Percentiles rank a stretch among this genome's conserved stretches.
These are phyloP conservation scores for Perizoma flavofasciatum DNA, from an alignment of 2,888 invertebrate species.

Conservation along the genomic window DNA sequence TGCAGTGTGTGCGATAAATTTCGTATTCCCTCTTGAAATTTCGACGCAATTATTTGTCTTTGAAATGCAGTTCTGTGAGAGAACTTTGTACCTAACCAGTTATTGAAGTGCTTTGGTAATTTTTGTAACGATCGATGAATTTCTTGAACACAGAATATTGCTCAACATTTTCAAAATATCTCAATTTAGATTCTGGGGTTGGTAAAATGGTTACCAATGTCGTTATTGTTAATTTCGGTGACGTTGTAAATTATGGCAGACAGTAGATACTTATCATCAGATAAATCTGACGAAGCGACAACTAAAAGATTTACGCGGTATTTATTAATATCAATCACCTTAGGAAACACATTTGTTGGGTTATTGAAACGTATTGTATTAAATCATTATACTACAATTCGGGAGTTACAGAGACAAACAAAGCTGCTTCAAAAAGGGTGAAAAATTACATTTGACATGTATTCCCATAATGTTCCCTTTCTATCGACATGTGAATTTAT, in stretches of 20 bases:
- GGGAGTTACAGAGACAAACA: too few relatives aligned
- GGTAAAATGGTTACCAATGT: background rate
- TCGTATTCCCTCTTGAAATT: conserved; percentile 39
- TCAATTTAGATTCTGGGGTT: too few relatives aligned
- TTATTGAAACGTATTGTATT: conserved; percentile 16
- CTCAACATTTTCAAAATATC: too few relatives aligned
- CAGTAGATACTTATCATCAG: conserved; percentile 3
- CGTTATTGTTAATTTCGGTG: conserved; percentile 11
- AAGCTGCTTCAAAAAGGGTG: too few relatives aligned
- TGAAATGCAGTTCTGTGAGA: conserved; percentile 37
- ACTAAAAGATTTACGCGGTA: conserved; percentile 52
- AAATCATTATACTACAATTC: background rate
- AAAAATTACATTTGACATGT: too few relatives aligned
- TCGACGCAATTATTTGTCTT: conserved; percentile 41
- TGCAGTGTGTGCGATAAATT: conserved; percentile 36
- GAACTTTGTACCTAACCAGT: background rate
- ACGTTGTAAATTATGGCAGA: conserved; percentile 35
- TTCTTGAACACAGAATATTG: too few relatives aligned
- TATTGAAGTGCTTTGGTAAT: too few relatives aligned
- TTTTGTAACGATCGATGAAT: too few relatives aligned
- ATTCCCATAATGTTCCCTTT: too few relatives aligned
- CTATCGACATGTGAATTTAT: too few relatives aligned
- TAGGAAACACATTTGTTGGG: too few relatives aligned
- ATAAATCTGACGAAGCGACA: conserved; percentile 32
- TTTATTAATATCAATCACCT: conserved; percentile 45